These are phyloP conservation scores for Onchidella celtica DNA, from an alignment of 2,888 invertebrate species.

Conservation along the genomic window DNA sequence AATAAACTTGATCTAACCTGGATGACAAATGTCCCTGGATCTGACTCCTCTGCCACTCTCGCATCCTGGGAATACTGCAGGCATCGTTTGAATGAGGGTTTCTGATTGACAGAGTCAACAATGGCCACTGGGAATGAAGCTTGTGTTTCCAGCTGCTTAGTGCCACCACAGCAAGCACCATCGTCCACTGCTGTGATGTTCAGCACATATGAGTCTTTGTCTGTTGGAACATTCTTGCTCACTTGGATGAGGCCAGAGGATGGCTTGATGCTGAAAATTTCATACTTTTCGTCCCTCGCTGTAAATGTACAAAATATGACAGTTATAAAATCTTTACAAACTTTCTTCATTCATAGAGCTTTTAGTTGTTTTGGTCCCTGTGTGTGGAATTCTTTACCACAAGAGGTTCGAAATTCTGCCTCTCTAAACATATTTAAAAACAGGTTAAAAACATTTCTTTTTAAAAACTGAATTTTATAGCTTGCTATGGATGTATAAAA, in stretches of 20 bases:
- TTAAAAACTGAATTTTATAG: too few relatives aligned
- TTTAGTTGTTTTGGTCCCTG: too few relatives aligned
- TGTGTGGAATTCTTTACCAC: too few relatives aligned
- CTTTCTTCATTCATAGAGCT: too few relatives aligned
- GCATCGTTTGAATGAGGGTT: slow-evolving; percentile 96
- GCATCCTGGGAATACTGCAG: slow-evolving; percentile 91
- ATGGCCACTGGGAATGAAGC: slow-evolving; percentile 98
- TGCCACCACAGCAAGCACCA: slow-evolving; percentile 96
- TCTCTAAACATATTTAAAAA: too few relatives aligned
- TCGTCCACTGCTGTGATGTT: slow-evolving; percentile 99
- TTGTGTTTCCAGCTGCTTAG: slow-evolving; percentile 92
- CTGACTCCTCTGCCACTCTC: slow-evolving; percentile 64
- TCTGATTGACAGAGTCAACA: slow-evolving; percentile 98
- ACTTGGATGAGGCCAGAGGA: slow-evolving; percentile 77
- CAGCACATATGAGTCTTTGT: slow-evolving; percentile 87
- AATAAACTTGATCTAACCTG: slow-evolving; percentile 62
- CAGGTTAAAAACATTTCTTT: too few relatives aligned
- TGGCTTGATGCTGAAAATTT: slow-evolving; percentile 77
- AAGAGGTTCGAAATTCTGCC: too few relatives aligned
- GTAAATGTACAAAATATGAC: not conserved
- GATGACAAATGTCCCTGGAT: slow-evolving; percentile 61
- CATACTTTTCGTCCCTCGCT: slow-evolving; percentile 42
- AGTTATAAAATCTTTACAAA: too few relatives aligned
- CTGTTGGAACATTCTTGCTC: slow-evolving; percentile 66
- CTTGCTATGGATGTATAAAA: too few relatives aligned